These are phyloP conservation scores for Cephus sareptanus DNA, from an alignment of 2,888 invertebrate species.

Conservation along the genomic window DNA sequence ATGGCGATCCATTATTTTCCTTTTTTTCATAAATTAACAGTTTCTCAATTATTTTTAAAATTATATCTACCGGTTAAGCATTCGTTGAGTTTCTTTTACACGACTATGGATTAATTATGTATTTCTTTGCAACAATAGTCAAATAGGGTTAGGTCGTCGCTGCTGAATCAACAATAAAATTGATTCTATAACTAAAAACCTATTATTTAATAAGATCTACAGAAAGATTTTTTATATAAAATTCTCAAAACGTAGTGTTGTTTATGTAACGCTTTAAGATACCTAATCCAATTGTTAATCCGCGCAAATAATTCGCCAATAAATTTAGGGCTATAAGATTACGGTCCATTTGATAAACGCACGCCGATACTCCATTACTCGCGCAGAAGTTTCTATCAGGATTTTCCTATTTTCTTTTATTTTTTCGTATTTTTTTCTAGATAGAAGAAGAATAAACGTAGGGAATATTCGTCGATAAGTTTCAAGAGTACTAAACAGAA, in stretches of 20 bases:
- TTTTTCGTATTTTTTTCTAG: background rate
- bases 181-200: background rate
- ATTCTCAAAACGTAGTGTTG: too few species aligned
- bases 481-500: background rate
- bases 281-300: too few species aligned
- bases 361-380: too few species aligned
- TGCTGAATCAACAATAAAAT: background rate
- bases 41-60: background rate
- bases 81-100: background rate
- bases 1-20: background rate
- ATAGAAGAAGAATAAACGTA: background rate
- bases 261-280: too few species aligned
- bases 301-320: too few species aligned
- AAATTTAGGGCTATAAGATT: too few species aligned
- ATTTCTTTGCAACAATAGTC: background rate
- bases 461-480: background rate
- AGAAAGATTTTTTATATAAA: too few species aligned
- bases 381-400: too few species aligned
- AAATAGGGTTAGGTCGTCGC: background rate
- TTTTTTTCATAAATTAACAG: background rate
- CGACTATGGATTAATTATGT: background rate
- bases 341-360: too few species aligned
- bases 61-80: background rate
- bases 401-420: too few species aligned
- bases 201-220: background rate